Base-by-base conservation (phyloP, 2,888 invertebrate species). In the Campoplex nolae region DNA sequence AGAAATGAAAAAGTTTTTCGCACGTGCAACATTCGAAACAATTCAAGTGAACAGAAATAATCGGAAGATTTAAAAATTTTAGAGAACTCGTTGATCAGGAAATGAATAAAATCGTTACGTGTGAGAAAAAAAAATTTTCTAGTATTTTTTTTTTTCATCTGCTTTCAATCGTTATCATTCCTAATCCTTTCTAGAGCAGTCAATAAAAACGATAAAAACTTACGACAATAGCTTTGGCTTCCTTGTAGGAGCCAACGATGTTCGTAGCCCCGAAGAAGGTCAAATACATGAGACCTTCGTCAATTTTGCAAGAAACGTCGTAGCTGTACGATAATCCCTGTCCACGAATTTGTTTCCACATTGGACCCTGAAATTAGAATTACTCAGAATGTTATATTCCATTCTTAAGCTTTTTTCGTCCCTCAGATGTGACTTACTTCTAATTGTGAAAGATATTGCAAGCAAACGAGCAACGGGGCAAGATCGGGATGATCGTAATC, bases 311-410 rank as follows among this genome's bases (percentile, higher is more conserved):
- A 79, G 95, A 95, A 91, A 97, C 96, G 90, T 95, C 95, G 95
- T 97, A 98, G 78, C 97, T 96, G 94, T 99, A 99, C 0, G 98
- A 96, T 78, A 98, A 96, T 0, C 98, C 98, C 91, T 97, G 96
- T 58, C 98, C 98, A 90, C 99, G 96, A 88, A 99, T 97, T 93
- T 97, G 96, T 77, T 97, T 96, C 98, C 98, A 98, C 96, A 98
- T 96, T 42, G 98, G 98, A 76, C 98, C 98, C 97, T 97, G 94
- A n/a, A 90, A 38, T 23, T 1, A 0, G 7, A 56, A 9, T 76
- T 23, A 7, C 35, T 73, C 13, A 32, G 4, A 62, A 62, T 16
- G 4, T 16, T 62, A 16, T 32, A 28, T 32, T 32, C 3, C 6
- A 23, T 13, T 3, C 32, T 1, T 2, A 16, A n/a, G 11, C 11